Percentiles rank a stretch among this genome's conserved stretches.
These are phyloP conservation scores for Aethina tumida DNA, from an alignment of 1,140 invertebrate genomes.

Conservation along the genomic window DNA sequence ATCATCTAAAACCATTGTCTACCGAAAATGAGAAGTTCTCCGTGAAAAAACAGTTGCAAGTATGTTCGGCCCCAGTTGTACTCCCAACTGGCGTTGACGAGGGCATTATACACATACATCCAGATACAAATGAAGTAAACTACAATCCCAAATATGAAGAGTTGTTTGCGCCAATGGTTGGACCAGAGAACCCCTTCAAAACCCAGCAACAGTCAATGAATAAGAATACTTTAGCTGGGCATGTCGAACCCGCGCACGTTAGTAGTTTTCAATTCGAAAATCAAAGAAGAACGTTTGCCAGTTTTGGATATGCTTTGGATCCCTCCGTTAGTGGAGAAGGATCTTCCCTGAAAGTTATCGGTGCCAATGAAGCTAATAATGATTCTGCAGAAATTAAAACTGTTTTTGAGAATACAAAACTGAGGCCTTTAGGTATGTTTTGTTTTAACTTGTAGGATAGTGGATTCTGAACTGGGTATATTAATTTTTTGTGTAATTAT, in stretches of 20 bases:
- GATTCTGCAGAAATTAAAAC: constrained; percentile 48
- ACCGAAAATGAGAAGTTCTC: constrained; percentile 18
- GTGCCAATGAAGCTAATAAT: constrained; percentile 19
- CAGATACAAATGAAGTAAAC: constrained; percentile 66
- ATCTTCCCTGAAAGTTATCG: constrained; percentile 56
- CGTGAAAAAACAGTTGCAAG: constrained; percentile 44
- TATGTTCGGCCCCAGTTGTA: constrained; percentile 72
- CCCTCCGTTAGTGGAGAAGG: constrained; percentile 68
- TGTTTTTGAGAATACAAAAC: constrained; percentile 77
- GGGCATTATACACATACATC: constrained; percentile 54
- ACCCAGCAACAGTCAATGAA: constrained; percentile 77
- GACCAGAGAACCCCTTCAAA: constrained; percentile 85
- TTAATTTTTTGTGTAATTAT: too few species aligned
- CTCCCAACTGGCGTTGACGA: constrained; percentile 55
- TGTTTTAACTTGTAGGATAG: too few species aligned
- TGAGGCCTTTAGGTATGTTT: constrained; percentile 66
- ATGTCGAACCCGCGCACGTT: constrained; percentile 89
- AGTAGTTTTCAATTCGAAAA: constrained; percentile 98
- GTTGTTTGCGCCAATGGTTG: constrained; percentile 83
- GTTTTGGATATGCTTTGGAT: constrained; percentile 93
- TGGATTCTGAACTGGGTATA: too few species aligned
- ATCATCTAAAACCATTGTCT: background rate
- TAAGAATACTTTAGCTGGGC: constrained; percentile 91
- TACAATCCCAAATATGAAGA: constrained; percentile 96
- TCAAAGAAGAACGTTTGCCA: constrained; percentile 88